Base-by-base conservation (phyloP, 2,888 invertebrate species). In the Cantharis flavilabris region DNA sequence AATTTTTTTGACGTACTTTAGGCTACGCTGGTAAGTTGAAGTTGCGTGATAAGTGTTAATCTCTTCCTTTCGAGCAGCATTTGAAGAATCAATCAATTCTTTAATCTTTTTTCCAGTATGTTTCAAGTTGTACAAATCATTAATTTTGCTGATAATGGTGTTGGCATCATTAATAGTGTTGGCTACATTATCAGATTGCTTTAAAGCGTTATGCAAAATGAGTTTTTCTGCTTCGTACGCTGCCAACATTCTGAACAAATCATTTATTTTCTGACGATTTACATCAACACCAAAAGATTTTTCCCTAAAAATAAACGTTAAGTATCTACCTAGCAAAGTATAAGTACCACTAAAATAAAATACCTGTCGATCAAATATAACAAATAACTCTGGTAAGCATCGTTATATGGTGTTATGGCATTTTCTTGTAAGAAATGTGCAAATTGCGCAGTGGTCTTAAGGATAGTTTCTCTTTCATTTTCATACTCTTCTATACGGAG, bases 61-160 rank as follows among this genome's bases (percentile, higher is more conserved):
- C n/a, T 23, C 84, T 28, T 82, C 83, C 2, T 70, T 82, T 26
- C 82, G 80, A 0, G 84, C 77, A 23, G 80, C 79, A 65, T 84
- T 83, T 71, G 85, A 85, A 13, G 83, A 81, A 9, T 82, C 80
- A 63, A 83, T 84, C 14, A 86, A 69, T 70, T 85, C 83, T 69
- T 82, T 84, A 30, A 85, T 84, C 77, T 84, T 85, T 62, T 80
- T 78, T 0, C 86, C 86, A 65, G 82, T 83, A 20, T 84, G 81
- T 70, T 82, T 81, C 33, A 85, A 75, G 5, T 80, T 80, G 76
- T 83, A 85, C 65, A 86, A 76, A 9, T 80, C 76, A 18, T 83
- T 67, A 65, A 84, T 81, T 7, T 73, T 73, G 0, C 79, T 77
- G 16, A 73, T 73, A 26, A 86, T 80, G 30, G 82, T 23, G 2